These are phyloP conservation scores for Valencia hispanica DNA, from an alignment of 2,797 vertebrate species.

Conservation along the genomic window DNA sequence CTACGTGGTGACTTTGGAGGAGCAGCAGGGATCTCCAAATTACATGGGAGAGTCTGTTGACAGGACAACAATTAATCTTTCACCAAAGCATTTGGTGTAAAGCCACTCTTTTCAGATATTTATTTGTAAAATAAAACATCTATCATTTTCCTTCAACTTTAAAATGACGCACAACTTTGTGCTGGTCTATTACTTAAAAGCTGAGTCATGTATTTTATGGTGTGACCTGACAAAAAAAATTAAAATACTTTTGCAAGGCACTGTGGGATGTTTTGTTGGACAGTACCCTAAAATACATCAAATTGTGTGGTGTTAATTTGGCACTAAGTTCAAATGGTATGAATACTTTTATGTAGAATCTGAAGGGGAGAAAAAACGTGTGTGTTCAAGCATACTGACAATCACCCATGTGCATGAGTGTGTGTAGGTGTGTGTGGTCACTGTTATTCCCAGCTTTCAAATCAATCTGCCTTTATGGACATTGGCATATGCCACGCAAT, in stretches of 20 bases:
- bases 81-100: background rate
- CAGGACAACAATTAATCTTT: background rate
- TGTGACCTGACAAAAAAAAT: background rate
- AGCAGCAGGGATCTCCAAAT: background rate
- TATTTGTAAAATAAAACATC: no score
- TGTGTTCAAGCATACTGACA: constrained; percentile 2
- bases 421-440: constrained; percentile 11
- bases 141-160: background rate
- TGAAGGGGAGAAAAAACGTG: background rate
- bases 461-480: constrained; percentile 53
- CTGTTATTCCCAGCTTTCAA: constrained; percentile 31
- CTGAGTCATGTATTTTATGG: background rate
- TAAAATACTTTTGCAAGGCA: background rate
- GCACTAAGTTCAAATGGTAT: background rate
- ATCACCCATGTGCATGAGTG: background rate
- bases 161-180: no score
- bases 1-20: background rate
- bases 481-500: constrained; percentile 40
- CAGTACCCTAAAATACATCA: background rate
- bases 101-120: no score
- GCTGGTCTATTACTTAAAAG: no score
- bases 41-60: background rate
- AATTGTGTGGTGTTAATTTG: background rate
- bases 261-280: background rate
- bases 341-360: constrained; percentile 9